Conservation (phyloP, 2,797 vertebrate species). For the Macropodus opercularis region DNA sequence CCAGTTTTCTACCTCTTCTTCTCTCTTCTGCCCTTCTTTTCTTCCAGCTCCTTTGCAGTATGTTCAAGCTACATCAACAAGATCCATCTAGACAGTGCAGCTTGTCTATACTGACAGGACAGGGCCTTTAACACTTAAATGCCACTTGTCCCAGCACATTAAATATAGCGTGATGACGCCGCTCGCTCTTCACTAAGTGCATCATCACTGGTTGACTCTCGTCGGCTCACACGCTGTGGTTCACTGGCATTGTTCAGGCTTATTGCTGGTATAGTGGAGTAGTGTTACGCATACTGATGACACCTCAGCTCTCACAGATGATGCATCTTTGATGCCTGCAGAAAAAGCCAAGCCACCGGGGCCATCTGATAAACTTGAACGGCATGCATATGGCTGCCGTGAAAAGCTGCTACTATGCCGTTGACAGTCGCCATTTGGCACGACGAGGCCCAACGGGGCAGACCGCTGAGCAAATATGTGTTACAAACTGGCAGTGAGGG, state of each 20-base stretch:
- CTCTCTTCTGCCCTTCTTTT: neutral
- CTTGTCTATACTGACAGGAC: slow-evolving; percentile 16
- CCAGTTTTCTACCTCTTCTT: neutral
- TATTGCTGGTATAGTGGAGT: slow-evolving; percentile 21
- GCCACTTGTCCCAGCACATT: slow-evolving; percentile 17
- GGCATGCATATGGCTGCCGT: slow-evolving; percentile 51
- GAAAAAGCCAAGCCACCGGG: slow-evolving; percentile 3
- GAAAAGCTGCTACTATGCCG: slow-evolving; percentile 45
- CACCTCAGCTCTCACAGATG: slow-evolving; percentile 39
- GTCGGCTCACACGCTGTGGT: slow-evolving; percentile 25
- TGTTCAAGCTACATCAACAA: neutral
- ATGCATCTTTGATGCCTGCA: slow-evolving; percentile 22
- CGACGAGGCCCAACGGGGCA: slow-evolving; percentile 55
- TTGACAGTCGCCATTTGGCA: slow-evolving; percentile 48
- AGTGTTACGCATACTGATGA: slow-evolving; percentile 42
- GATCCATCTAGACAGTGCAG: slow-evolving; percentile 9
- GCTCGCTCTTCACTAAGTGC: neutral
- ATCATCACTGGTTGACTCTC: slow-evolving; percentile 13
- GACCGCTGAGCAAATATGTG: slow-evolving; percentile 52
- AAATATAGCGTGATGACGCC: neutral
- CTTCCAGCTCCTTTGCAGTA: neutral
- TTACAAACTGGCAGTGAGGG: slow-evolving; percentile 31
- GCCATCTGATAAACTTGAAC: slow-evolving; percentile 30
- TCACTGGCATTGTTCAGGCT: slow-evolving; percentile 35
- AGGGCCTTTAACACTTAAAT: slow-evolving; percentile 23